Evolutionary conservation across 2,888 invertebrate species (phyloP).

Genomic region (Schrankia costaestrigalis): DNA sequence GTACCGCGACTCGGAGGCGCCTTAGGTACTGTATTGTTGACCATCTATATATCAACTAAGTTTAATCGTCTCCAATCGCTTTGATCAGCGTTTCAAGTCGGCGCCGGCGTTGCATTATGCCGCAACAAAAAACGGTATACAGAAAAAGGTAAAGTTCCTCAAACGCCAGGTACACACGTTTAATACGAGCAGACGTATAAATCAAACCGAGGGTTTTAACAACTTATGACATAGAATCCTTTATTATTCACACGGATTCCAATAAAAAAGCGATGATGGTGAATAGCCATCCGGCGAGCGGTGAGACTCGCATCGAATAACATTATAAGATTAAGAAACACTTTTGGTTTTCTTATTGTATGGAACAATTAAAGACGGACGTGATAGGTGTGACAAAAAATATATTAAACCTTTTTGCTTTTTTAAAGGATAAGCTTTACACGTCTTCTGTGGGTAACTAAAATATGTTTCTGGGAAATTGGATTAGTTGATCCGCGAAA

Average conservation of each 20-base stretch:
- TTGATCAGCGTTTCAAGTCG: conserved; percentile 54
- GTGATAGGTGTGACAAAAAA: conserved; percentile 65
- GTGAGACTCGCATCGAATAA: conserved; percentile 58
- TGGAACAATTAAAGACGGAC: conserved; percentile 65
- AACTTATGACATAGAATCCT: conserved; percentile 74
- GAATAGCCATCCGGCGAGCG: conserved; percentile 35
- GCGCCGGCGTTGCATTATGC: conserved; percentile 56
- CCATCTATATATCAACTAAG: conserved; percentile 46
- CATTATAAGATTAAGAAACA: conserved; percentile 65
- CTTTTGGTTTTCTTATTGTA: conserved; percentile 62
- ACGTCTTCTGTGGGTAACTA: conserved; percentile 17
- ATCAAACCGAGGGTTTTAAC: conserved; percentile 64
- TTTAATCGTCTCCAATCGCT: conserved; percentile 63
- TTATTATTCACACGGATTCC: conserved; percentile 64
- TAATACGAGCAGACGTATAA: conserved; percentile 54
- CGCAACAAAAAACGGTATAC: conserved; percentile 47
- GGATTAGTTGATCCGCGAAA: conserved; percentile 34
- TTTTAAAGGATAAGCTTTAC: conserved; percentile 29
- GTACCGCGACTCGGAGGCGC: conserved; percentile 45
- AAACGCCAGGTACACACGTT: conserved; percentile 56
- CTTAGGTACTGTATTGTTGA: conserved; percentile 39
- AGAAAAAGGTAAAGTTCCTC: conserved; percentile 45
- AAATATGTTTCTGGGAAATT: conserved; percentile 40
- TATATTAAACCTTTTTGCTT: conserved; percentile 43
- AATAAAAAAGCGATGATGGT: conserved; percentile 44